phyloP scores from a whole-genome alignment of 2,113 vertebrate species.

The Phaethon lepturus region DNA sequence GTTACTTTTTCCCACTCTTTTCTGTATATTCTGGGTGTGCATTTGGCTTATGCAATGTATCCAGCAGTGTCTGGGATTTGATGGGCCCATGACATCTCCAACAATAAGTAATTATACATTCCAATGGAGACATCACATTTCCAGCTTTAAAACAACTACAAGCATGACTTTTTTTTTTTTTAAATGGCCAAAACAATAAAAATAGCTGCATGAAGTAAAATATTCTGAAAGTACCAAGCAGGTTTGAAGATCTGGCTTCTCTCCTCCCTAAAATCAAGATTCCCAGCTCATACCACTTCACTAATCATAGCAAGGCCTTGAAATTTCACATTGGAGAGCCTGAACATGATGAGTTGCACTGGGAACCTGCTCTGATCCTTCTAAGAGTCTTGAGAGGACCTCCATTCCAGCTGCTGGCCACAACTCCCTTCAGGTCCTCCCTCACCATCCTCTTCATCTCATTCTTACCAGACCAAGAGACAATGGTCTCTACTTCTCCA shows the following conservation, averaged over 20 bases:
- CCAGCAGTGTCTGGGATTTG: neutral
- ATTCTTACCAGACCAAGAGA: neutral
- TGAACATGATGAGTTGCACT: neutral
- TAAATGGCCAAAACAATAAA: neutral
- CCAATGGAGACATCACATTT: neutral
- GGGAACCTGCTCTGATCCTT: neutral
- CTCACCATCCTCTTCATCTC: neutral
- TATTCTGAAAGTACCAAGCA: neutral
- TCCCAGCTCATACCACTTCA: neutral
- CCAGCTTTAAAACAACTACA: neutral
- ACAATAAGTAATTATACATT: neutral
- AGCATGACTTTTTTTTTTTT: neutral
- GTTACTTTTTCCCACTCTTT: neutral
- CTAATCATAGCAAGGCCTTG: neutral
- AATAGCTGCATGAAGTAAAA: neutral
- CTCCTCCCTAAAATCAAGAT: neutral
- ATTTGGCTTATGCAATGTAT: neutral
- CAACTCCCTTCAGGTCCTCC: neutral
- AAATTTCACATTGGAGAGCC: neutral
- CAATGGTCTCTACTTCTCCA: fast-evolving
- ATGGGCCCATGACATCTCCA: neutral
- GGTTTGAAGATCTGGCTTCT: neutral
- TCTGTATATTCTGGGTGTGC: neutral
- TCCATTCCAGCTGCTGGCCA: neutral
- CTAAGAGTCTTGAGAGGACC: neutral